Evolutionary conservation across 1,140 invertebrate species (phyloP).

Genomic region (Bombus confusus): DNA sequence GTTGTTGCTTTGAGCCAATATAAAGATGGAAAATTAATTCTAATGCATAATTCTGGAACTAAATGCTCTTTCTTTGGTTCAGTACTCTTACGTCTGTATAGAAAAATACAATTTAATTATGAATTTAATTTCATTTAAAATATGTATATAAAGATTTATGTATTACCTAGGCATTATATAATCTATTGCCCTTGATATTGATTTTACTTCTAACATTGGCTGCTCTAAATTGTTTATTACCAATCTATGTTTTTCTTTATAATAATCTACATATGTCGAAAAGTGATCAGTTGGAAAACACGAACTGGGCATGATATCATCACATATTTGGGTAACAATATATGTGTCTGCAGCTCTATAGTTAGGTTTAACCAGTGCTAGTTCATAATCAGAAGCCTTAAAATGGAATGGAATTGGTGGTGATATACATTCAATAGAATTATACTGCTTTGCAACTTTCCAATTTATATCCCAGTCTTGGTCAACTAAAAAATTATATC

Average conservation of each 20-base stretch:
- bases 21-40: constrained; percentile 92
- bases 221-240: constrained; percentile 88
- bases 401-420: constrained; percentile 60
- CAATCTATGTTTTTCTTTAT: constrained; percentile 89
- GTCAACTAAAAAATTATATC: constrained; percentile 62
- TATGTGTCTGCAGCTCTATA: constrained; percentile 82
- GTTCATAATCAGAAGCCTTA: constrained; percentile 69
- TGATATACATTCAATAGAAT: constrained; percentile 70
- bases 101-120: constrained; percentile 9
- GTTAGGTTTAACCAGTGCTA: constrained; percentile 71
- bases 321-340: constrained; percentile 92
- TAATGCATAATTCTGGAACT: constrained; percentile 95
- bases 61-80: constrained; percentile 87
- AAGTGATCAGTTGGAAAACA: constrained; percentile 91
- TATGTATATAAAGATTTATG: neutral
- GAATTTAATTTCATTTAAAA: neutral
- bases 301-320: constrained; percentile 90
- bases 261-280: constrained; percentile 91
- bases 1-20: constrained; percentile 95
- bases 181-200: constrained; percentile 90
- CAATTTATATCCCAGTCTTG: constrained; percentile 85
- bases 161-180: constrained; percentile 87
- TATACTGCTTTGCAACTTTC: constrained; percentile 82
- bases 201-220: constrained; percentile 94
- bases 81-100: constrained; percentile 68